Conservation (phyloP, 2,888 invertebrate species). For the Octodonta nipae region DNA sequence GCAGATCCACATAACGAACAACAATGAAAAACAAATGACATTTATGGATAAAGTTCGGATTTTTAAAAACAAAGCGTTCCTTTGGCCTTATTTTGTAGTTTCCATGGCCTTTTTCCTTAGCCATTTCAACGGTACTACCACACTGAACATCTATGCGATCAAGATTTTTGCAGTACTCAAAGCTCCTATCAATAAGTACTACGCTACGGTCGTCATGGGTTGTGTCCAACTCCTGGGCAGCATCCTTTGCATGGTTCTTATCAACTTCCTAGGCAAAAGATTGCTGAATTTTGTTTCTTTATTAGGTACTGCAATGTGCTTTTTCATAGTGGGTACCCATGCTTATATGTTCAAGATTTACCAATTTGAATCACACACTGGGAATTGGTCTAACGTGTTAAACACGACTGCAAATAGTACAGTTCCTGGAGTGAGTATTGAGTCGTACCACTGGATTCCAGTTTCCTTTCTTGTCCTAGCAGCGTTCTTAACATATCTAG, state of each 20-base stretch:
- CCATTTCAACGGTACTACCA: slow-evolving; percentile 63
- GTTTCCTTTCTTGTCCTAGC: slow-evolving; percentile 49
- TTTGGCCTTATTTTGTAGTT: slow-evolving; percentile 55
- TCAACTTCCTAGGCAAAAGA: slow-evolving; percentile 62
- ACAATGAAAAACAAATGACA: neutral
- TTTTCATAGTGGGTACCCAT: slow-evolving; percentile 47
- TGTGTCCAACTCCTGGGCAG: slow-evolving; percentile 56
- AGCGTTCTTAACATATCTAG: slow-evolving; percentile 55
- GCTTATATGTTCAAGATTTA: slow-evolving; percentile 30
- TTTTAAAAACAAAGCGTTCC: slow-evolving; percentile 48
- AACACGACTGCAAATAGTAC: too few relatives aligned
- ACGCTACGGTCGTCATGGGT: slow-evolving; percentile 60
- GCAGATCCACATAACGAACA: slow-evolving; percentile 10
- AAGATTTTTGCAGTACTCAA: slow-evolving; percentile 57
- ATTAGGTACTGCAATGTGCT: slow-evolving; percentile 50
- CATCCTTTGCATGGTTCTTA: slow-evolving; percentile 48
- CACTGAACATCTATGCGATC: slow-evolving; percentile 61
- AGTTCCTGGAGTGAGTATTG: too few relatives aligned
- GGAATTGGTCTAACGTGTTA: too few relatives aligned
- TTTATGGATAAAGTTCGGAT: slow-evolving; percentile 17
- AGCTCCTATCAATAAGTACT: slow-evolving; percentile 62
- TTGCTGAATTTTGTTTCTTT: slow-evolving; percentile 54
- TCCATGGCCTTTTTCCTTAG: slow-evolving; percentile 55
- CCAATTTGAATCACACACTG: slow-evolving; percentile 17
- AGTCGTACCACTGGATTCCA: slow-evolving; percentile 55